A percentile compares a stretch with the other conserved stretches of the same genome.
phyloP scores from a whole-genome alignment of 2,888 invertebrate species.

The Dendrolimus houi region DNA sequence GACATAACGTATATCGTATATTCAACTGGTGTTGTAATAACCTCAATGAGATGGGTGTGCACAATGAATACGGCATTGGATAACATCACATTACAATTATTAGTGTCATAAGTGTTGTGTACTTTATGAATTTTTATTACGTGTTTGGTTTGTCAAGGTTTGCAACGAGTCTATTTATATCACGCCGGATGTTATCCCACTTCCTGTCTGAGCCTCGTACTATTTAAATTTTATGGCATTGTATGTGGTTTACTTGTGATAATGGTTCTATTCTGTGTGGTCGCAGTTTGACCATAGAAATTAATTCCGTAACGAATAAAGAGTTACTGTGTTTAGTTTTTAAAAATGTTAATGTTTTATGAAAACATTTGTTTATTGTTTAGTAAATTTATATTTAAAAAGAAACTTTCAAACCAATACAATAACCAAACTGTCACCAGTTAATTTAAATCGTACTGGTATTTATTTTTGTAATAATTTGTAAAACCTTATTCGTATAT shows the following conservation, averaged over 20 bases:
- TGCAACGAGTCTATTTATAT: neutral
- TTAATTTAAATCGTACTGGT: too few relatives aligned
- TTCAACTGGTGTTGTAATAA: neutral
- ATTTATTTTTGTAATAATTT: too few relatives aligned
- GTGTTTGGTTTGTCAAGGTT: neutral
- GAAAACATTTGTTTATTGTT: too few relatives aligned
- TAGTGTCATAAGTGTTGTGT: neutral
- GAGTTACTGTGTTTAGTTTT: too few relatives aligned
- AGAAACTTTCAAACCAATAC: too few relatives aligned
- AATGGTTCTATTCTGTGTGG: too few relatives aligned
- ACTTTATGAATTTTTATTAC: neutral
- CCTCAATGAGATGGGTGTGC: neutral
- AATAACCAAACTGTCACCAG: too few relatives aligned
- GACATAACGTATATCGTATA: neutral
- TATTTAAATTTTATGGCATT: neutral
- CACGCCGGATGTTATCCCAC: neutral
- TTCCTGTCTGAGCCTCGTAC: neutral
- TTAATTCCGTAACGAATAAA: too few relatives aligned
- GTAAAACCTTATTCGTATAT: too few relatives aligned
- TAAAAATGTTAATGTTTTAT: too few relatives aligned
- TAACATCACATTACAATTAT: neutral
- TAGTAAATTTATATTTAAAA: too few relatives aligned
- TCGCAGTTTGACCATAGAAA: too few relatives aligned
- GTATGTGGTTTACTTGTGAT: neutral
- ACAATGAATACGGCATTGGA: neutral